Evolutionary conservation across 1,140 invertebrate genomes (phyloP).

Genomic region (Anoplophora glabripennis): DNA sequence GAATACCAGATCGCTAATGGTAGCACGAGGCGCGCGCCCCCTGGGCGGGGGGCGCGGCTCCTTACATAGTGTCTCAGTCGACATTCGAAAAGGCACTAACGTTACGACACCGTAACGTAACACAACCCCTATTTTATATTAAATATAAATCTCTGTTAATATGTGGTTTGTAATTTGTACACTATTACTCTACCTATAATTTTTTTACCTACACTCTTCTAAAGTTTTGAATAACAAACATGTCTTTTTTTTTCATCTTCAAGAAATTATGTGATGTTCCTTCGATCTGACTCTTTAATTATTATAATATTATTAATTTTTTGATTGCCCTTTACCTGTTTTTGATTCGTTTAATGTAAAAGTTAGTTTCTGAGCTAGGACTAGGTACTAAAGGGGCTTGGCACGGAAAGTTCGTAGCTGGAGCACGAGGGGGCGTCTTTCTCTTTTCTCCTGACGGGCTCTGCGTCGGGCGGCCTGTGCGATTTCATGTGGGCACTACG

Average conservation of each 20-base stretch:
- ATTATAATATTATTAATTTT: constrained; percentile 29
- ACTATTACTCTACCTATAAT: constrained; percentile 42
- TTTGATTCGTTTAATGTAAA: constrained; percentile 29
- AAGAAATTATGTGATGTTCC: constrained; percentile 23
- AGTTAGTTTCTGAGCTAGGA: constrained; percentile 19
- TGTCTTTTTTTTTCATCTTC: constrained; percentile 29
- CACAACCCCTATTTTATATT: constrained; percentile 49
- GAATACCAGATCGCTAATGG: constrained; percentile 14
- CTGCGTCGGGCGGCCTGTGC: constrained; percentile 77
- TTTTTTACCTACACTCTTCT: constrained; percentile 33
- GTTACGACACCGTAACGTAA: constrained; percentile 46
- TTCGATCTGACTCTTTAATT: constrained; percentile 33
- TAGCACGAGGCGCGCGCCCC: not conserved
- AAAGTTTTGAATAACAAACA: constrained; percentile 28
- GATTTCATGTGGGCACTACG: constrained; percentile 98
- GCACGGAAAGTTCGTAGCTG: constrained; percentile 44
- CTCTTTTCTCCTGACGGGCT: constrained; percentile 50
- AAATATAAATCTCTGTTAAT: constrained; percentile 48
- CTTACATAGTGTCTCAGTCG: constrained; percentile 48
- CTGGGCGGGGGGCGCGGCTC: constrained; percentile 3
- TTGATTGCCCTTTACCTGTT: constrained; percentile 42
- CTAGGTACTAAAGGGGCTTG: constrained; percentile 47
- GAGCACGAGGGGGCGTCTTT: constrained; percentile 24
- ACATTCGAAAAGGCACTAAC: constrained; percentile 50
- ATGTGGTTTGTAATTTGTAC: constrained; percentile 47